Conservation (phyloP, 2,888 invertebrate species). For the Sisyra terminalis region DNA sequence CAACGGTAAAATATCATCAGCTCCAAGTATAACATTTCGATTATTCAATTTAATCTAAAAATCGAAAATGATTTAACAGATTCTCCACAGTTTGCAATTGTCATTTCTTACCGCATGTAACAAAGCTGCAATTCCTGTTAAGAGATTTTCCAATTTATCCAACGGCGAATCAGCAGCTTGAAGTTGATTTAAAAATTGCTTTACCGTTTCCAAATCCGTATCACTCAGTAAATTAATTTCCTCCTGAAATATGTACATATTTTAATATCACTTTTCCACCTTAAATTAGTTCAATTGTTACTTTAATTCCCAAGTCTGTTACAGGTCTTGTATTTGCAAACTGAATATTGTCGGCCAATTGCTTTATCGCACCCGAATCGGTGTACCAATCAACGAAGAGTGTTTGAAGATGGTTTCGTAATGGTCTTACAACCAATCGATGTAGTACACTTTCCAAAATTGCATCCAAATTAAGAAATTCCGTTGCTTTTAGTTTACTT, state of each 20-base stretch:
- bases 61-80: constrained; percentile 1
- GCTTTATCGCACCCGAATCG: constrained; percentile 49
- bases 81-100: constrained; percentile 2
- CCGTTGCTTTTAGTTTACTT: constrained; percentile 68
- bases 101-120: constrained; percentile 50
- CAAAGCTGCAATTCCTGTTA: constrained; percentile 78
- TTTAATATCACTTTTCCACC: constrained; percentile 7
- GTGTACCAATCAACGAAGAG: constrained; percentile 82
- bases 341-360: constrained; percentile 53
- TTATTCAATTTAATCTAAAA: too few relatives aligned
- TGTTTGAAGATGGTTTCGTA: constrained; percentile 68
- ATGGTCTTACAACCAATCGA: constrained; percentile 71
- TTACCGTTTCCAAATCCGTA: constrained; percentile 57
- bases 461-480: constrained; percentile 89
- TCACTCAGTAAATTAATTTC: constrained; percentile 63
- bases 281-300: constrained; percentile 21
- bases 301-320: constrained; percentile 51
- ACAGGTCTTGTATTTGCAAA: constrained; percentile 50
- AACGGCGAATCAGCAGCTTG: constrained; percentile 85
- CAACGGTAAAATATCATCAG: constrained; percentile 81
- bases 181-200: constrained; percentile 61
- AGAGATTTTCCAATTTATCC: constrained; percentile 80
- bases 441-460: constrained; percentile 92
- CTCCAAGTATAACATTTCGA: constrained; percentile 36
- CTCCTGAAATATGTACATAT: constrained; percentile 28